Percentiles rank a stretch among this genome's conserved stretches.
phyloP scores from a whole-genome alignment of 2,797 vertebrate species.

The Xerus rutilus region DNA sequence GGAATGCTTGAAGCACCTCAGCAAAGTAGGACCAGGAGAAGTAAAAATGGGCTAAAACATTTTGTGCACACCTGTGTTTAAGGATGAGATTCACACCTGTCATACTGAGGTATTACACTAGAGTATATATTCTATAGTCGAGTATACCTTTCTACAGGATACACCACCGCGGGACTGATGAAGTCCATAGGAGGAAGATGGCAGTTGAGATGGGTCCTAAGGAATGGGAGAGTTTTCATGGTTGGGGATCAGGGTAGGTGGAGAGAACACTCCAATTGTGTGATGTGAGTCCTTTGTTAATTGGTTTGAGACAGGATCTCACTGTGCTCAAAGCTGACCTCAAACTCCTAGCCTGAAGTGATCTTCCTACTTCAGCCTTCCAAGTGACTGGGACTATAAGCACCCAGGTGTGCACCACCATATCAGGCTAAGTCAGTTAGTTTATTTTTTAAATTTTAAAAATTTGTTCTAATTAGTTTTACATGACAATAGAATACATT shows the following conservation, averaged over 20 bases:
- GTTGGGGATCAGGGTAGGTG: neutral
- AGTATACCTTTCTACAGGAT: neutral
- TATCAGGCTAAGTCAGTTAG: neutral
- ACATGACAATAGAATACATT: too few species aligned
- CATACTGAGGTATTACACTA: neutral
- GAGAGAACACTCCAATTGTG: neutral
- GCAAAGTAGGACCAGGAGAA: neutral
- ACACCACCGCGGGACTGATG: neutral
- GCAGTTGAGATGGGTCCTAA: neutral
- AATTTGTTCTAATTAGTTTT: too few species aligned
- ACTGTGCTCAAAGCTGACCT: neutral
- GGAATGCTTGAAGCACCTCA: neutral
- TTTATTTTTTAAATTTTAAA: too few species aligned
- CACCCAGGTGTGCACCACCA: neutral
- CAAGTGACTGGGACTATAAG: neutral
- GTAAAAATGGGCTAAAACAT: neutral
- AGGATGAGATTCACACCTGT: constrained; percentile 12
- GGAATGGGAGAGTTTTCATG: constrained; percentile 13
- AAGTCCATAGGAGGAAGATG: neutral
- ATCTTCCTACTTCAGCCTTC: neutral
- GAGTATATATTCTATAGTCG: neutral
- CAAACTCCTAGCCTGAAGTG: neutral
- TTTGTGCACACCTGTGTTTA: neutral
- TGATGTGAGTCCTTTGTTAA: neutral
- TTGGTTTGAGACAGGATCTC: neutral